Percentiles rank a stretch among this genome's conserved stretches.
Conservation (phyloP, 2,113 vertebrate genomes). For the Naja naja region DNA sequence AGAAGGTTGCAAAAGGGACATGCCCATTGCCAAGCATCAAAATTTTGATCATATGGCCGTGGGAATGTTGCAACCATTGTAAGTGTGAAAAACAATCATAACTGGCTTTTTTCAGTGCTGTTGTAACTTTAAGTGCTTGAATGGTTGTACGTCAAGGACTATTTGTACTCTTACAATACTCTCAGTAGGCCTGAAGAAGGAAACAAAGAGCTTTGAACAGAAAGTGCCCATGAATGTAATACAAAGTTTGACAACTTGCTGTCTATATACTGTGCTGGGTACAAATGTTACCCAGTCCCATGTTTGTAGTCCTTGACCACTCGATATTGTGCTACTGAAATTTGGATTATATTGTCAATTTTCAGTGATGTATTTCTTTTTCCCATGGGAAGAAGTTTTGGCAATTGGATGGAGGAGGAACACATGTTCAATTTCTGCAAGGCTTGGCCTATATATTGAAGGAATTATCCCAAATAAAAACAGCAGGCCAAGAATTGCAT, state of each 20-base stretch:
- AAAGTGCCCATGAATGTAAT: not conserved
- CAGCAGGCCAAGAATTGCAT: not conserved
- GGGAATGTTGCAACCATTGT: not conserved
- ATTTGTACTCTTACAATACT: not conserved
- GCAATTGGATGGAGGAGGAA: not conserved
- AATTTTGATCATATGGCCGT: not conserved
- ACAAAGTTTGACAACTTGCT: not conserved
- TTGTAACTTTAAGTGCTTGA: not conserved
- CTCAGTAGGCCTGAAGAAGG: not conserved
- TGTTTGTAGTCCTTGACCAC: not conserved
- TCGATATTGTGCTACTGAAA: not conserved
- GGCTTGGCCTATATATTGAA: not conserved
- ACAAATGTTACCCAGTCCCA: not conserved
- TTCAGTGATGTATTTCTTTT: not conserved
- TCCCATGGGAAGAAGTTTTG: not conserved
- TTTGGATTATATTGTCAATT: not conserved
- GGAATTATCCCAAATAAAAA: not conserved
- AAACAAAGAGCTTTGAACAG: not conserved
- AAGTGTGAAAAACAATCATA: not conserved
- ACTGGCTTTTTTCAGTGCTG: not conserved
- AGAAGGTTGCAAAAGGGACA: not conserved
- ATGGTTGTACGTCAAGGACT: not conserved
- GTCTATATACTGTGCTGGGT: not conserved
- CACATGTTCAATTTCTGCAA: not conserved
- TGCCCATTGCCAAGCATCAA: not conserved